Evolutionary conservation across 1,140 invertebrate species (phyloP).

Genomic region (Diploscapter pachys): DNA sequence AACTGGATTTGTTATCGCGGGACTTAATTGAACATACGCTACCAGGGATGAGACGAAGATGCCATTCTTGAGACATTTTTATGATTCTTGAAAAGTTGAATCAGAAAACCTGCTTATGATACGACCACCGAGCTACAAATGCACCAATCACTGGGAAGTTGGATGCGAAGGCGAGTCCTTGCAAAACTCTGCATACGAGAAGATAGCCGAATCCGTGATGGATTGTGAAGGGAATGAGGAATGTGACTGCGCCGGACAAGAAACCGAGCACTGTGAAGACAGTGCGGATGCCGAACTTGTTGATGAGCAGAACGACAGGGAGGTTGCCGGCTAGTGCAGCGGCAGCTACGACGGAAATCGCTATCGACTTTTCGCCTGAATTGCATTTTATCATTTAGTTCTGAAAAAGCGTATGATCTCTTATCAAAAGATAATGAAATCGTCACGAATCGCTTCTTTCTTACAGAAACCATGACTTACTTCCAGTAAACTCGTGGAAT

Average conservation of each 20-base stretch:
- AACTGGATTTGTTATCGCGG: constrained; percentile 50
- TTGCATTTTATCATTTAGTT: neutral
- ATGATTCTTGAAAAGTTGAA: neutral
- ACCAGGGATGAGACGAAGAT: constrained; percentile 45
- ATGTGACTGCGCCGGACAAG: constrained; percentile 40
- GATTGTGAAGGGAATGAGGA: constrained; percentile 39
- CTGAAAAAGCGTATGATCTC: neutral
- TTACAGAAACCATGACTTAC: neutral
- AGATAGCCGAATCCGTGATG: constrained; percentile 42
- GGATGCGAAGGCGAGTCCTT: constrained; percentile 46
- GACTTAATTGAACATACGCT: constrained; percentile 46
- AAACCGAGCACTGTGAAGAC: constrained; percentile 42
- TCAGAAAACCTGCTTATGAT: constrained; percentile 41
- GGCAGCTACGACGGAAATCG: constrained; percentile 41
- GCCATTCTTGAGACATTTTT: constrained; percentile 28
- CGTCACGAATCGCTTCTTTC: neutral
- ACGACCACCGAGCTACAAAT: constrained; percentile 44
- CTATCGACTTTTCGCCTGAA: constrained; percentile 34
- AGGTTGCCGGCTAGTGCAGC: constrained; percentile 47
- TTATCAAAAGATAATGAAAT: neutral
- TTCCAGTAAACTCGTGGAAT: constrained; percentile 16
- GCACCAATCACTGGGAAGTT: constrained; percentile 49
- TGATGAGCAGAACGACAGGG: constrained; percentile 37
- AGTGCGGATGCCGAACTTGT: constrained; percentile 41
- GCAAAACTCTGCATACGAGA: constrained; percentile 35